Conservation (phyloP, 2,113 vertebrate genomes). For the Sarotherodon lohbergeri region DNA sequence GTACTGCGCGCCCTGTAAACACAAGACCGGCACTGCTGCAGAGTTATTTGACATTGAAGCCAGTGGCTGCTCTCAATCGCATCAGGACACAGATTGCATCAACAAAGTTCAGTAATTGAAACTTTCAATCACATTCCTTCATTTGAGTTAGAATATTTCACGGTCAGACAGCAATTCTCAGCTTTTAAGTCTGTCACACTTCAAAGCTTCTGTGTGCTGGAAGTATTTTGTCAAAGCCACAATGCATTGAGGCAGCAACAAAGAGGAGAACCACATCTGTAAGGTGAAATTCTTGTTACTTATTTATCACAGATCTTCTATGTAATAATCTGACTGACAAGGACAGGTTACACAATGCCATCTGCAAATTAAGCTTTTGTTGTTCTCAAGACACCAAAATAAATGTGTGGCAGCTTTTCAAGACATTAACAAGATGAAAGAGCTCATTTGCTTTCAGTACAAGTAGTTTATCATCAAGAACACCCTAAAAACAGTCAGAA, state of each 20-base stretch:
- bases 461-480: background rate
- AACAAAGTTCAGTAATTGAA: background rate
- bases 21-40: background rate
- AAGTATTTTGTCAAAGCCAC: background rate
- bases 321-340: background rate
- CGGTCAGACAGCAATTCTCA: background rate
- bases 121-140: background rate
- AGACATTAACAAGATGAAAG: background rate
- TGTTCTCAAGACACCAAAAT: background rate
- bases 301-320: background rate
- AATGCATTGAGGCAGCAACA: background rate
- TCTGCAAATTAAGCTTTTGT: background rate
- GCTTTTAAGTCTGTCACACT: background rate
- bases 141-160: background rate
- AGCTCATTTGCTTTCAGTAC: background rate
- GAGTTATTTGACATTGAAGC: constrained; percentile 25
- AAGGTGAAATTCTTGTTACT: background rate
- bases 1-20: background rate
- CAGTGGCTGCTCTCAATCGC: background rate
- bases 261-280: background rate
- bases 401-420: background rate
- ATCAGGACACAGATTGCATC: constrained; percentile 3
- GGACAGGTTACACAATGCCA: rapidly evolving
- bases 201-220: background rate
- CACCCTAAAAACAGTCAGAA: background rate